phyloP scores from a whole-genome alignment of 2,888 invertebrate species.

The Troides helena region DNA sequence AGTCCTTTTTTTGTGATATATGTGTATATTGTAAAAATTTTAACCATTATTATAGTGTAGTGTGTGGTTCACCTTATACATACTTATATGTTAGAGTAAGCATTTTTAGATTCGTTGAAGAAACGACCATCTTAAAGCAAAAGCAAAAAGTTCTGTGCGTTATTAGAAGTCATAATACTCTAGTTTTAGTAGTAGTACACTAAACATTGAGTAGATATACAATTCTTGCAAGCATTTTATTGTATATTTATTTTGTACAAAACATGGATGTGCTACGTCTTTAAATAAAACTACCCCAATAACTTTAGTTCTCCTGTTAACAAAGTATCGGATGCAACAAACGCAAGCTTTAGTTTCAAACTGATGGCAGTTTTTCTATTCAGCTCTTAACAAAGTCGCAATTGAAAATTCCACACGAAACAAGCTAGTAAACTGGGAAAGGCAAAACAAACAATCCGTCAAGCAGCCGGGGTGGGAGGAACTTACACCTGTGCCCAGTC shows the following conservation, averaged over 20 bases:
- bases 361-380: slow-evolving; percentile 32
- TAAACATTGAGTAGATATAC: neutral
- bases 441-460: slow-evolving; percentile 70
- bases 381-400: slow-evolving; percentile 41
- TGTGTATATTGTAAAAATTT: too few species aligned
- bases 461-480: slow-evolving; percentile 45
- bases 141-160: too few species aligned
- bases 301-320: slow-evolving; percentile 2
- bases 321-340: slow-evolving; percentile 7
- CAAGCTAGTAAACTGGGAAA: slow-evolving; percentile 49
- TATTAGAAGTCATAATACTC: too few species aligned
- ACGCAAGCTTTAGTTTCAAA: slow-evolving; percentile 21
- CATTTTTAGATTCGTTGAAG: too few species aligned
- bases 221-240: neutral
- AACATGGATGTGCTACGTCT: neutral
- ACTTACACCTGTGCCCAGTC: slow-evolving; percentile 59
- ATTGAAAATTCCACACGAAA: slow-evolving; percentile 55
- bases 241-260: neutral
- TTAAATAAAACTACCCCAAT: neutral
- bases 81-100: too few species aligned
- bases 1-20: too few species aligned
- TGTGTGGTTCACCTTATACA: too few species aligned
- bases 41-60: too few species aligned
- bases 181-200: too few species aligned
- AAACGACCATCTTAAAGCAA: too few species aligned